Evolutionary conservation across 2,113 vertebrate genomes (phyloP), one percentile per base, ranked within the genome.

Genomic region (Archilochus colubris): DNA sequence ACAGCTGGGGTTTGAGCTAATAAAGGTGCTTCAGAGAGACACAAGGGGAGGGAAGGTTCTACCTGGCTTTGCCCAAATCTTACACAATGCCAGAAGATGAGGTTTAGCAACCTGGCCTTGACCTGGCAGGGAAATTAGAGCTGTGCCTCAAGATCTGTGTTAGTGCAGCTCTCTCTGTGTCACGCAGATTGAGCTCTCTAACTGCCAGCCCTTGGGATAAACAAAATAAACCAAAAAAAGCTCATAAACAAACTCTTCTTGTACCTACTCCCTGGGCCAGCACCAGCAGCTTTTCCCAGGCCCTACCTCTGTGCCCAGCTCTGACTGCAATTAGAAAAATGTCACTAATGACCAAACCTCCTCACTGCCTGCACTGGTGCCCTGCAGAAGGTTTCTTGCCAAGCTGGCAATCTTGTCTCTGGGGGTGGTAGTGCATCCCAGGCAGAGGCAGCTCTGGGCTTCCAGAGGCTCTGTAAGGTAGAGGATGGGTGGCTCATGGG

Each of bases 31-130:
- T 79, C 82, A 93, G 90, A 88, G 17, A 73, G 25, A 57, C 30
- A 43, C 14, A 28, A 54, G 50, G 58, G 66, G 13, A 62, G 40
- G 1, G 30, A 85, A 23, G 31, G 15, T 55, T 93, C 83, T 74
- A 74, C 72, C 90, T 64, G 73, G 22, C n/a, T 94, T 79, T 91
- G 43, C 61, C 55, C 88, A 88, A 85, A 55, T 88, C 82, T 83
- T 68, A 28, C 40, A 50, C 0, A 68, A 40, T 33, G 6, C 54
- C 63, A 91, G 66, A 70, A 70, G 28, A 55, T 3, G 75, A 82
- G 57, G 31, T 80, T 88, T 59, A 87, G 63, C 68, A 70, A 63
- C 64, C 44, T 36, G 53, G n/a, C 72, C 51, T 85, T 72, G 70
- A 77, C 54, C 84, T 72, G 74, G 36, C 30, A 80, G 57, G 46